These are phyloP conservation scores for Neodon shergylaensis DNA, from an alignment of 2,113 vertebrate genomes.

Conservation along the genomic window DNA sequence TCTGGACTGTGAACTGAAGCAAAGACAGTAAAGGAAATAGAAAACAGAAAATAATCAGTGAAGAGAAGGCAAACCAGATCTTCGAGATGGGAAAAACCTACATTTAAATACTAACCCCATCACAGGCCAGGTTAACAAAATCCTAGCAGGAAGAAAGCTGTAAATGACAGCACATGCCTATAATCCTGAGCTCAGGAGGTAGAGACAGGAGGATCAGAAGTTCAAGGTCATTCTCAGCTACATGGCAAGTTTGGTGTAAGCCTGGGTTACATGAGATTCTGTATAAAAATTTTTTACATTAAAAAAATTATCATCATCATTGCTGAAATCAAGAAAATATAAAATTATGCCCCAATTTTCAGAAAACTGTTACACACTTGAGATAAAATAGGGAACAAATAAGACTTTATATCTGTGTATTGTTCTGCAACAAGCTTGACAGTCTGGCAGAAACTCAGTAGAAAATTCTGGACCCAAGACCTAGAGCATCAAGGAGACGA, in stretches of 20 bases:
- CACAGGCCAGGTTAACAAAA: neutral
- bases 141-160: neutral
- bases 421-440: neutral
- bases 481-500: neutral
- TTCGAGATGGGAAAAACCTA: neutral
- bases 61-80: neutral
- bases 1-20: neutral
- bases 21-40: neutral
- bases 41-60: neutral
- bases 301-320: neutral
- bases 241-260: neutral
- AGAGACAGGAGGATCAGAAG: neutral
- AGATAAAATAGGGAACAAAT: neutral
- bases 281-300: neutral
- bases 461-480: neutral
- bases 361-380: slow-evolving; percentile 14
- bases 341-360: slow-evolving; percentile 1
- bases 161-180: no score
- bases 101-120: neutral
- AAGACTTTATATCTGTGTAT: neutral
- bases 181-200: neutral
- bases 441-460: neutral
- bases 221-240: neutral
- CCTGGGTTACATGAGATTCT: neutral
- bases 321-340: neutral